These are phyloP conservation scores for Acyrthosiphon pisum DNA, from an alignment of 1,140 invertebrate species.

Conservation along the genomic window DNA sequence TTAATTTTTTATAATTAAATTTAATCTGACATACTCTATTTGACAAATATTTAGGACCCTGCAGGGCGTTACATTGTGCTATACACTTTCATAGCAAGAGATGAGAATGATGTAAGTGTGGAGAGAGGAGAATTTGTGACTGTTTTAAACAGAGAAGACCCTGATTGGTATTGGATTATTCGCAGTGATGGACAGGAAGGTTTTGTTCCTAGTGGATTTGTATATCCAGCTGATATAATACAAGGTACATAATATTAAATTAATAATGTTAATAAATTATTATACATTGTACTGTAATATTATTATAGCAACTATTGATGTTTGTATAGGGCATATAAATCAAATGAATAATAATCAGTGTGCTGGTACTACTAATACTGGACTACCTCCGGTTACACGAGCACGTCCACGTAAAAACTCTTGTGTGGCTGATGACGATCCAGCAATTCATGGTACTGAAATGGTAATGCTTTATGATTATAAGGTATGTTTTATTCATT, in stretches of 20 bases:
- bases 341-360: conserved; percentile 61
- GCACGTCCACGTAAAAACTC: conserved; percentile 39
- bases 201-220: conserved; percentile 93
- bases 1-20: conserved; percentile 31
- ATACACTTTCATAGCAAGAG: conserved; percentile 89
- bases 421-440: conserved; percentile 44
- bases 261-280: background rate
- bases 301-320: background rate
- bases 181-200: conserved; percentile 91
- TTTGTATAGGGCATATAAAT: conserved; percentile 64
- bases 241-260: conserved; percentile 67
- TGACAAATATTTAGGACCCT: conserved; percentile 70
- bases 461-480: conserved; percentile 94
- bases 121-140: conserved; percentile 94
- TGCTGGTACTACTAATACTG: conserved; percentile 59
- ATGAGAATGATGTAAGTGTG: conserved; percentile 94
- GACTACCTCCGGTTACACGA: conserved; percentile 43
- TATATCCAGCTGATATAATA: conserved; percentile 86
- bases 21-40: conserved; percentile 53
- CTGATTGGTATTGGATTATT: conserved; percentile 95
- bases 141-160: conserved; percentile 90
- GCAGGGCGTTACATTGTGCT: conserved; percentile 89
- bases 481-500: conserved; percentile 68
- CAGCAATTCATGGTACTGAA: conserved; percentile 79
- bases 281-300: background rate